Base-by-base conservation (phyloP, 2,888 invertebrate species). In the Epinotia ramella region DNA sequence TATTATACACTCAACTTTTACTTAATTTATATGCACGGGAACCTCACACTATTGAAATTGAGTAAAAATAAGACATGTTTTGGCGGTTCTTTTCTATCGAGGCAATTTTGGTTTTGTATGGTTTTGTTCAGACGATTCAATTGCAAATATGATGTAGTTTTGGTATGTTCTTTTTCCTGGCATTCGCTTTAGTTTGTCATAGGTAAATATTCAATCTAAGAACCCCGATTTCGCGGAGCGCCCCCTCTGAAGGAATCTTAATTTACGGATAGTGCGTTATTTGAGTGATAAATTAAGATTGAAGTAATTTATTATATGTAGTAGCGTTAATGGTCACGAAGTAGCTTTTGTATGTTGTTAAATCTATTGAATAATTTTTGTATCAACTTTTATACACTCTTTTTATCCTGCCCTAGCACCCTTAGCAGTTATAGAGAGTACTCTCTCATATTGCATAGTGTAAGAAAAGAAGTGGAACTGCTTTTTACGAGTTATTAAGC, bases 291-390 rank as follows among this genome's bases (percentile, higher is more conserved):
- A 82, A 88, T 88, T 87, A 85, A 89, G 78, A 79, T 89, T 90
- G 90, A 92, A 87, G 89, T 91, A 89, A 87, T 80, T 88, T 89
- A 90, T 85, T 85, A 85, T 90, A 66, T 66, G 66, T 66, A 89
- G 85, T 91, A 91, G 87, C 84, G 83, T 88, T 87, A 88, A 88
- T 84, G 82, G 83, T 87, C 84, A 90, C 86, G 80, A 83, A 86
- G 94, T 94, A 94, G 94, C 94, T 94, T 94, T 94, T 94, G 94
- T 94, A 94, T 94, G 89, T 91, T 93, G 92, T 92, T 93, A 91
- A 90, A 91, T 89, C 91, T 92, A 91, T 91, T 90, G 89, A 88
- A 91, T 89, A 91, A 89, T 93, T 94, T 66, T 93, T 94, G 88
- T 94, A 93, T 87, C 84, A 90, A 94, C 88, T 94, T 94, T 94